Percentiles rank a stretch among this genome's conserved stretches.
These are phyloP conservation scores for Triplophysa dalaica DNA, from an alignment of 2,113 vertebrate species.

Conservation along the genomic window DNA sequence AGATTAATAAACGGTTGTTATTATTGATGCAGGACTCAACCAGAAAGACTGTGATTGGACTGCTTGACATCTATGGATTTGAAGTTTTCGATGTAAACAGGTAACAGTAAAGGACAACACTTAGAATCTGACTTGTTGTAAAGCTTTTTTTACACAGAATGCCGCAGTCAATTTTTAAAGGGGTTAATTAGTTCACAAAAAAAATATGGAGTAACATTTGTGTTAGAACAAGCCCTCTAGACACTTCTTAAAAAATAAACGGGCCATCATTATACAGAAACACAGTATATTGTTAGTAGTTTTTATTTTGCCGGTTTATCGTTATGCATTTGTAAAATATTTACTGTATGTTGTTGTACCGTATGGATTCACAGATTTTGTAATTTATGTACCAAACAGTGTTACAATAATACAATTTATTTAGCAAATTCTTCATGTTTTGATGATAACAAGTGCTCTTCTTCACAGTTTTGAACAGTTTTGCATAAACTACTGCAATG, in stretches of 20 bases:
- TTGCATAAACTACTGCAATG: conserved; percentile 98
- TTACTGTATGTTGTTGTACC: no score
- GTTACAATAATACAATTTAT: background rate
- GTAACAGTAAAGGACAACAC: conserved; percentile 59
- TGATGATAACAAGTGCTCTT: background rate
- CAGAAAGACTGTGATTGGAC: conserved; percentile 87
- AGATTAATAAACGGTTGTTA: background rate
- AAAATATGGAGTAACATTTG: conserved; percentile 10
- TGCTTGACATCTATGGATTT: conserved; percentile 97
- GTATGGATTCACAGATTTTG: no score
- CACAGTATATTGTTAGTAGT: background rate
- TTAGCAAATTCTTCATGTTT: background rate
- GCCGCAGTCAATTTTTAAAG: background rate
- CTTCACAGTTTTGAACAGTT: conserved; percentile 92
- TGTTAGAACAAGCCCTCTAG: conserved; percentile 38
- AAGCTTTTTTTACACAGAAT: conserved; percentile 7
- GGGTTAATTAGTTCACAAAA: conserved; percentile 22
- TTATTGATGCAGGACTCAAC: conserved; percentile 76
- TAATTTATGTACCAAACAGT: background rate
- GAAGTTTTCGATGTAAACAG: conserved; percentile 96
- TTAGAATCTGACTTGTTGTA: background rate
- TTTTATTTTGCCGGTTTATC: background rate
- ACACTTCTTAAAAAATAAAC: conserved; percentile 19
- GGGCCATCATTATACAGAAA: background rate
- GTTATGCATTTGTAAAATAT: background rate